These are phyloP conservation scores for Calosoma granatense DNA, from an alignment of 1,140 invertebrate genomes.

Conservation along the genomic window DNA sequence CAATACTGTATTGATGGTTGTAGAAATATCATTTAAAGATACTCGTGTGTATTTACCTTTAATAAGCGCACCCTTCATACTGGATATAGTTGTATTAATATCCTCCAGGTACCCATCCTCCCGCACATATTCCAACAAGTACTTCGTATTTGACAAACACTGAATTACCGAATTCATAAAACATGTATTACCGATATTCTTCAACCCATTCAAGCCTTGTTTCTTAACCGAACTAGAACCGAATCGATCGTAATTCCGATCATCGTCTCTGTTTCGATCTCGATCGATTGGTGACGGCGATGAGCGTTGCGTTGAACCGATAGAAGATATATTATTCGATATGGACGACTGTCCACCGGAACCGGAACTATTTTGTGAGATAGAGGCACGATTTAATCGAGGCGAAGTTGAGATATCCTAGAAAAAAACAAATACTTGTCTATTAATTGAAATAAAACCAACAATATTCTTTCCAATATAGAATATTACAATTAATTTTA, in stretches of 20 bases:
- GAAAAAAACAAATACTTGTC: background rate
- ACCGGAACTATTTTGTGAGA: background rate
- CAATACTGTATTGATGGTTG: too few relatives aligned
- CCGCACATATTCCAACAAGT: constrained; percentile 66
- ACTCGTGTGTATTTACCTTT: constrained; percentile 43
- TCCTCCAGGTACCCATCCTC: constrained; percentile 53
- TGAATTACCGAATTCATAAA: constrained; percentile 97
- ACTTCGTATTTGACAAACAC: constrained; percentile 81
- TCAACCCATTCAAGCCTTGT: constrained; percentile 70
- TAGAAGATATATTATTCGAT: background rate
- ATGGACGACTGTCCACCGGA: background rate
- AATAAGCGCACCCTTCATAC: constrained; percentile 74
- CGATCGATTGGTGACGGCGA: background rate
- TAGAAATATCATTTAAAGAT: too few relatives aligned
- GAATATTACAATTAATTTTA: background rate
- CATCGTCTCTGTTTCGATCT: background rate
- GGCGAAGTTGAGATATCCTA: constrained; percentile 11
- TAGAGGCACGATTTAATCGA: background rate
- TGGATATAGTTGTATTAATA: constrained; percentile 66
- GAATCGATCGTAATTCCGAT: constrained; percentile 1
- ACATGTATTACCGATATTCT: constrained; percentile 92
- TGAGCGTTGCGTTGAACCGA: background rate
- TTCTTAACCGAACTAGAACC: background rate
- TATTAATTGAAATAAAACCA: background rate
- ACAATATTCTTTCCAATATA: background rate